Evolutionary conservation across 2,888 invertebrate genomes (phyloP).

Genomic region (Coelinius sp.): DNA sequence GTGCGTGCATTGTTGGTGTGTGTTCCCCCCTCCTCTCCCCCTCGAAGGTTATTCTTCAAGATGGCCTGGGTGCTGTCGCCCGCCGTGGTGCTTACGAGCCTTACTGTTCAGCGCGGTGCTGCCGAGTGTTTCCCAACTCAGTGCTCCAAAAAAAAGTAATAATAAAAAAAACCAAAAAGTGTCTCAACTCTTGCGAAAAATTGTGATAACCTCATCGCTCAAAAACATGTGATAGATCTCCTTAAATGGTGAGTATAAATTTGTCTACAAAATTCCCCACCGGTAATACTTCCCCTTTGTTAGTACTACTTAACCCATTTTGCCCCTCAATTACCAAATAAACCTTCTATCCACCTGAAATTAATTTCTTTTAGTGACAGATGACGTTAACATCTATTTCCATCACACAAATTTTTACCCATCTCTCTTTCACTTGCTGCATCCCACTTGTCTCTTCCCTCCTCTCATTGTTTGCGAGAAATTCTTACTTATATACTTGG

Average conservation of each 20-base stretch:
- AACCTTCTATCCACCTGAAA: background rate
- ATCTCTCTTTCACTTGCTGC: background rate
- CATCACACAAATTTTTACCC: background rate
- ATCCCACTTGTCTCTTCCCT: slow-evolving; percentile 18
- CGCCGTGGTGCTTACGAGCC: slow-evolving; percentile 43
- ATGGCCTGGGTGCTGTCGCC: slow-evolving; percentile 48
- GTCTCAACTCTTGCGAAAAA: background rate
- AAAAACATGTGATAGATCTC: slow-evolving; percentile 1
- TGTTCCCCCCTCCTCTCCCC: slow-evolving; percentile 39
- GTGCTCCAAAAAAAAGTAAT: background rate
- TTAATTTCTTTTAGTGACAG: slow-evolving; percentile 4
- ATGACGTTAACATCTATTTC: slow-evolving; percentile 22
- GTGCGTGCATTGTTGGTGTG: slow-evolving; percentile 21
- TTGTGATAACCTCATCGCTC: background rate
- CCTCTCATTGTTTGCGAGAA: slow-evolving; percentile 7
- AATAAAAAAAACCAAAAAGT: background rate
- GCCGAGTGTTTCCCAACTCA: slow-evolving; percentile 8
- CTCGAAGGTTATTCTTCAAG: slow-evolving; percentile 46
- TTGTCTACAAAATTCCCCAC: background rate
- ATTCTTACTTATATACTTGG: slow-evolving; percentile 4
- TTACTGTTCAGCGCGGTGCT: slow-evolving; percentile 13
- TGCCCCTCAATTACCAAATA: background rate
- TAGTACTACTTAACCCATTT: background rate
- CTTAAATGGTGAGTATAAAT: slow-evolving; percentile 7
- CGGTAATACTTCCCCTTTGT: background rate